Evolutionary conservation across 2,888 invertebrate species (phyloP), one percentile per base, ranked within the genome.

Genomic region (Acronicta aceris): DNA sequence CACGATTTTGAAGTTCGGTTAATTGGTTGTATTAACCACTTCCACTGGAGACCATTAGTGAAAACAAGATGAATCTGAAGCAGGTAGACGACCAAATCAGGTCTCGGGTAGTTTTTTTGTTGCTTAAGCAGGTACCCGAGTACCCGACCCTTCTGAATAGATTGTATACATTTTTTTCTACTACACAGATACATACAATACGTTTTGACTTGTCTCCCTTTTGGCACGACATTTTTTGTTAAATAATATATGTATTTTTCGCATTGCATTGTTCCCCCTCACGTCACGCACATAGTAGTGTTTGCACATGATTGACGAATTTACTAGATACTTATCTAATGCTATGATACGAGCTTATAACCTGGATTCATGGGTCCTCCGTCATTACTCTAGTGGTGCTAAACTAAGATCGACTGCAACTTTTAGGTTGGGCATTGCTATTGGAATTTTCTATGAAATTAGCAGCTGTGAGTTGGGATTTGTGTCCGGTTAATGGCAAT

Each of bases 11-110:
- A 82, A 79, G 82, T 80, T 86, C 78, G 74, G 87, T 90, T 92
- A 92, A 91, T 93, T 92, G 91, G 91, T 89, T 88, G 86, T 89
- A 89, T 90, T 91, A 90, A 89, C 83, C 84, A 83, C 90, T 91
- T 86, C 83, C 86, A 90, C 82, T 85, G 81, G 81, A 81, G 80
- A 82, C 89, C 86, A 89, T 91, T 90, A 88, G 89, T 89, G 84
- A 86, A 90, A 89, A 86, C 83, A 85, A 88, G 86, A 87, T 83
- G 85, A 85, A 81, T 78, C 82, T 71, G 78, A 84, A 13, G 93
- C 93, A 93, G 93, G 94, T 94, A 94, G 89, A 83, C 85, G 88
- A 80, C 78, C 74, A 84, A 88, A 87, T 86, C 86, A 85, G 83
- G 86, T 83, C 82, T 81, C 73, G 76, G 87, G 86, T 82, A 76